phyloP scores from a whole-genome alignment of 2,797 vertebrate genomes.

The Poeciliopsis paucimaculata region DNA sequence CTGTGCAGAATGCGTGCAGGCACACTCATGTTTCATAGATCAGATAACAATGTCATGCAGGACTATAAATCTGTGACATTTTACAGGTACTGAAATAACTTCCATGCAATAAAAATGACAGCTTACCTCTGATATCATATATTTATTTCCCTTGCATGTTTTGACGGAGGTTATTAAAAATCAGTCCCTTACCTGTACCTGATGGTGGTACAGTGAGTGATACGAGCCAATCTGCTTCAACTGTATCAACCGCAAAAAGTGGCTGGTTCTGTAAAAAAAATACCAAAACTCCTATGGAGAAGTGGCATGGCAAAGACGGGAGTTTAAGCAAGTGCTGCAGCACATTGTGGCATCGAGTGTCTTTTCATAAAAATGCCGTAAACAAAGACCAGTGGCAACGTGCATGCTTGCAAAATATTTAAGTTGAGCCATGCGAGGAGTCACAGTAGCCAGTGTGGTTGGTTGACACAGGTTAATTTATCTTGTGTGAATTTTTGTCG shows the following conservation, averaged over 20 bases:
- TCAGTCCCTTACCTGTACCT: no score
- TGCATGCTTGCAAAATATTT: neutral
- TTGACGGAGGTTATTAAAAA: conserved; percentile 29
- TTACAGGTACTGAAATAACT: conserved; percentile 39
- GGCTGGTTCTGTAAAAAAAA: conserved; percentile 11
- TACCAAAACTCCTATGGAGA: conserved; percentile 1
- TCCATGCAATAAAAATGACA: conserved; percentile 35
- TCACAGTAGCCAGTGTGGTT: neutral
- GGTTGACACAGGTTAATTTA: neutral
- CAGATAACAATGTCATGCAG: conserved; percentile 32
- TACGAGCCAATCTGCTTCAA: conserved; percentile 11
- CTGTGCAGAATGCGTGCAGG: neutral
- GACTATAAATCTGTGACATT: conserved; percentile 36
- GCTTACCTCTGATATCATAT: conserved; percentile 26
- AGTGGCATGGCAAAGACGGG: neutral
- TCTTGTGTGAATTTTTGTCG: conserved; percentile 6
- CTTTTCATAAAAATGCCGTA: neutral
- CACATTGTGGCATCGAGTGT: neutral
- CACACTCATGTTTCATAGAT: conserved; percentile 58
- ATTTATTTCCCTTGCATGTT: conserved; percentile 17
- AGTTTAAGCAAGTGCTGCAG: conserved; percentile 21
- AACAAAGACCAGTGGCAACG: conserved; percentile 28
- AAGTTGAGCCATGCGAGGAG: neutral
- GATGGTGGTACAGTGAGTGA: neutral
- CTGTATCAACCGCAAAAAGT: conserved; percentile 8